Evolutionary conservation across 2,888 invertebrate genomes (phyloP).

Genomic region (Ctena decussata): DNA sequence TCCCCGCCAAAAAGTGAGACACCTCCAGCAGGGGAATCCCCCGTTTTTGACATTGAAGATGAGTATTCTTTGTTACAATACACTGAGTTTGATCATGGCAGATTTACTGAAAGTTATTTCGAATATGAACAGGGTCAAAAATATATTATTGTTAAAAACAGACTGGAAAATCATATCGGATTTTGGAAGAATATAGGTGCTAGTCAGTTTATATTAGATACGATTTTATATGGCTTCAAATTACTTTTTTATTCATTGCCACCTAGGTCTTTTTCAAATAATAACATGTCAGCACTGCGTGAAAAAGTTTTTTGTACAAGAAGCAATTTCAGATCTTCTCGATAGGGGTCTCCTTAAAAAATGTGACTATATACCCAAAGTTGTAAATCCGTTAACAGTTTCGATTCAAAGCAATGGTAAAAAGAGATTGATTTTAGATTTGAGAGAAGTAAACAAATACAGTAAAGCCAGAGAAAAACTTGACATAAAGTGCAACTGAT

Average conservation of each 20-base stretch:
- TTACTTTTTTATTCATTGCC: conserved; percentile 48
- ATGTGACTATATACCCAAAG: conserved; percentile 3
- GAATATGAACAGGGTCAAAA: conserved; percentile 6
- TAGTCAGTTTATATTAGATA: conserved; percentile 29
- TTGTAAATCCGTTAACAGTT: not conserved
- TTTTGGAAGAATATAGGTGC: conserved; percentile 28
- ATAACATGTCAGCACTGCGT: conserved; percentile 41
- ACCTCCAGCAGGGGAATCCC: not conserved
- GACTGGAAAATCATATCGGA: conserved; percentile 21
- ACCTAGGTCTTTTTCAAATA: not conserved
- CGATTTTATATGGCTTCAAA: conserved; percentile 36
- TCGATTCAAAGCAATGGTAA: no score
- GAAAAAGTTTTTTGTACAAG: conserved; percentile 40
- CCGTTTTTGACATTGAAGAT: not conserved
- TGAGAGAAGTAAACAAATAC: no score
- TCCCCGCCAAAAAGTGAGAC: not conserved
- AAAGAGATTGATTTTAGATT: conserved; percentile 4
- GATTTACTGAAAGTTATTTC: not conserved
- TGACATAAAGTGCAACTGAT: no score
- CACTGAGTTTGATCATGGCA: not conserved
- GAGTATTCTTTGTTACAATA: not conserved
- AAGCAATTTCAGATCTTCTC: conserved; percentile 41
- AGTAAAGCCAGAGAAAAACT: no score
- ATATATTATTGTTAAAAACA: conserved; percentile 34
- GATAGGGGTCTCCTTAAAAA: conserved; percentile 21